Evolutionary conservation across 1,140 invertebrate genomes (phyloP), one percentile per base, ranked within the genome.

Genomic region (Drosophila prosaltans): DNA sequence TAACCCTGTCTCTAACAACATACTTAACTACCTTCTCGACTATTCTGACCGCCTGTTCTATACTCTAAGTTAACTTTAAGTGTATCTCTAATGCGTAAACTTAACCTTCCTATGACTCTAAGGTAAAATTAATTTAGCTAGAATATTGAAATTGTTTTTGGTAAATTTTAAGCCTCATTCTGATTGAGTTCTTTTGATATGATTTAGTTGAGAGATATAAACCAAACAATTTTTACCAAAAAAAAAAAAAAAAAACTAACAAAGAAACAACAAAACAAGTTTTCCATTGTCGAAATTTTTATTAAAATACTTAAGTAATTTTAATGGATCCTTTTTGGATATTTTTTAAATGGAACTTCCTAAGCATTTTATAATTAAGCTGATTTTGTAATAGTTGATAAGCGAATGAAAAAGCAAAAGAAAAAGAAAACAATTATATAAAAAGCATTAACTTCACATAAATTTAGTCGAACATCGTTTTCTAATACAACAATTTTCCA

Each of bases 71-170:
- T 51, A 71, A 51, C 69, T 64, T 2, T 69, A 74, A 62, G 55
- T 36, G 54, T 26, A 54, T 8, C 24, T 9, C 57, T 40, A 68
- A 65, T 51, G 45, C 21, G 36, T 83, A 88, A 89, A 80, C 39
- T 70, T 43, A 45, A 81, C 86, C 75, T 54, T 63, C 5, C 74
- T 78, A 40, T 39, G 63, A 51, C 58, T 59, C 21, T 74, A 65
- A 70, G 62, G 55, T 51, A 74, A 76, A 72, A 76, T 77, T 84
- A 85, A 74, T 72, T 84, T 89, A 89, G 84, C 78, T 89, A 89
- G 84, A 81, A 89, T 89, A 89, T 90, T 78, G 69, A 84, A 89
- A 90, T 89, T 90, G 72, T 90, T 90, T 89, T 81, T 72, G 63
- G 58, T 78, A 84, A 65, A 16, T 59, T 77, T 21, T 71, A 68